These are phyloP conservation scores for Phortica variegata DNA, from an alignment of 1,140 invertebrate species.

Conservation along the genomic window DNA sequence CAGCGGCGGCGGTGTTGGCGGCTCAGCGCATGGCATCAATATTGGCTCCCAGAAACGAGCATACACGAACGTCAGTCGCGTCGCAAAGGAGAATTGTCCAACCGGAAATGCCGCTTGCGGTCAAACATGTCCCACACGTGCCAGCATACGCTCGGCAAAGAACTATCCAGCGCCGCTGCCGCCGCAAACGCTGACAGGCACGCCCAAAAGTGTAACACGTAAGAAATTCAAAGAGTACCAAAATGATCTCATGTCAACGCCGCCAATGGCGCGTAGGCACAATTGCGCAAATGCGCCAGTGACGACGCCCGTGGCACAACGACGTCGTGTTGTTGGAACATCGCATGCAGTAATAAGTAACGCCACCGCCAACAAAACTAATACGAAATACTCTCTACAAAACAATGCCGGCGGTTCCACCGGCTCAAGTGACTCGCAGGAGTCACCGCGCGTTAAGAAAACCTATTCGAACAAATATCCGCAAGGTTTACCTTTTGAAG, in stretches of 20 bases:
- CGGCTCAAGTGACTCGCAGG: slow-evolving; percentile 46
- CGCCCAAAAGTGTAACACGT: slow-evolving; percentile 24
- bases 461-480: slow-evolving; percentile 54
- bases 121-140: background rate
- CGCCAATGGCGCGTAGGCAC: slow-evolving; percentile 29
- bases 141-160: slow-evolving; percentile 31
- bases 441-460: slow-evolving; percentile 48
- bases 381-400: no score
- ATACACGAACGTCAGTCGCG: slow-evolving; percentile 34
- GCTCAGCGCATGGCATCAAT: no score
- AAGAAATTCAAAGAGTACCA: slow-evolving; percentile 19
- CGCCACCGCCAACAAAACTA: slow-evolving; percentile 12
- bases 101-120: slow-evolving; percentile 1
- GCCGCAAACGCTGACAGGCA: slow-evolving; percentile 22
- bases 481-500: slow-evolving; percentile 52
- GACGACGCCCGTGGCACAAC: slow-evolving; percentile 30
- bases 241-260: slow-evolving; percentile 46
- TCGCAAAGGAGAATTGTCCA: slow-evolving; percentile 48
- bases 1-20: background rate
- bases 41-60: slow-evolving; percentile 45
- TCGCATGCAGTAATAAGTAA: slow-evolving; percentile 13
- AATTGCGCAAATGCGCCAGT: slow-evolving; percentile 18
- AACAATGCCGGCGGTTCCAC: slow-evolving; percentile 26
- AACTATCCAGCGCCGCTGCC: slow-evolving; percentile 48
- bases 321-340: slow-evolving; percentile 18